phyloP scores from a whole-genome alignment of 2,113 vertebrate species.

The Gobiocypris rarus region DNA sequence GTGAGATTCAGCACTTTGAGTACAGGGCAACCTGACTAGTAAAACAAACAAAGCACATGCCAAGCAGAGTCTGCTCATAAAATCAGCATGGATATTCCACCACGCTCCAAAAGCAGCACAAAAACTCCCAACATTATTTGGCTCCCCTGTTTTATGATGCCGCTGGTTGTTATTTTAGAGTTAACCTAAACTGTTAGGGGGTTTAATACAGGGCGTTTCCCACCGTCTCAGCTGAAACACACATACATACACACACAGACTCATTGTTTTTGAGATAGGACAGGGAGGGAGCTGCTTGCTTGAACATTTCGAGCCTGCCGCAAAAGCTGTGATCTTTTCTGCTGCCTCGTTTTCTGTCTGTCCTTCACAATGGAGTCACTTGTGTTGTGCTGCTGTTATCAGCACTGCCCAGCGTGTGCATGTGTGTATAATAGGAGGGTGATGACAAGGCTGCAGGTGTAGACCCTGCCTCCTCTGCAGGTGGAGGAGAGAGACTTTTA shows the following conservation, averaged over 20 bases:
- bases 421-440: conserved; percentile 57
- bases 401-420: conserved; percentile 44
- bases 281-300: conserved; percentile 48
- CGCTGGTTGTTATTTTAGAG: conserved; percentile 56
- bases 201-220: conserved; percentile 53
- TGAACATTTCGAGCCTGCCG: conserved; percentile 54
- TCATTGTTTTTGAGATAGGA: conserved; percentile 50
- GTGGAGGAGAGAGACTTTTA: conserved; percentile 50
- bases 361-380: conserved; percentile 47
- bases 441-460: conserved; percentile 60
- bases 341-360: conserved; percentile 32
- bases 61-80: conserved; percentile 51
- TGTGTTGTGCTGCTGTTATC: conserved; percentile 50
- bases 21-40: conserved; percentile 51
- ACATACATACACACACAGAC: conserved; percentile 24
- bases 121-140: conserved; percentile 49
- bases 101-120: conserved; percentile 40
- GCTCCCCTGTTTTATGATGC: conserved; percentile 54
- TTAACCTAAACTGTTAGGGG: conserved; percentile 55
- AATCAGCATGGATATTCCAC: conserved; percentile 50
- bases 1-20: conserved; percentile 47
- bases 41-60: conserved; percentile 50
- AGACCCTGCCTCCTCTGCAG: conserved; percentile 39
- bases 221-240: conserved; percentile 46
- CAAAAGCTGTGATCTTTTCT: conserved; percentile 57